Percentiles rank a stretch among this genome's conserved stretches.
phyloP scores from a whole-genome alignment of 2,113 vertebrate species.

The Anoura caudifer region DNA sequence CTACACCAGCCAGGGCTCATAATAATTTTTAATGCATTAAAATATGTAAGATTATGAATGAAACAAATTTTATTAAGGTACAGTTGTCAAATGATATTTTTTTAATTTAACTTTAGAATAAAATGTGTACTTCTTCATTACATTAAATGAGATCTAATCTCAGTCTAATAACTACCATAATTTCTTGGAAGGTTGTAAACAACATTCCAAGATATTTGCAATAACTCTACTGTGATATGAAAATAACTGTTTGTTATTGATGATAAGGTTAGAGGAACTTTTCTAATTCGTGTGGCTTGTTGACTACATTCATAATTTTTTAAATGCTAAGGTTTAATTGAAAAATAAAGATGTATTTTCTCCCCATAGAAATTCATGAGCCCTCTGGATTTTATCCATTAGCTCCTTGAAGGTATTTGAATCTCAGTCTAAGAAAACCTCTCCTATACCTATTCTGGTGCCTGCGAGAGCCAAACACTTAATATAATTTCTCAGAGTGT shows the following conservation, averaged over 20 bases:
- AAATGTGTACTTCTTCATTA: background rate
- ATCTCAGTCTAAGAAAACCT: background rate
- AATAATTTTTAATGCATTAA: slow-evolving; percentile 16
- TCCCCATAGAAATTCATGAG: background rate
- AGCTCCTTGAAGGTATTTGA: background rate
- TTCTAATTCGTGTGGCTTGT: background rate
- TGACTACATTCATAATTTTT: background rate
- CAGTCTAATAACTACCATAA: background rate
- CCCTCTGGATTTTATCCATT: background rate
- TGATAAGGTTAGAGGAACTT: background rate
- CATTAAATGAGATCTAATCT: background rate
- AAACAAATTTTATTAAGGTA: slow-evolving; percentile 13
- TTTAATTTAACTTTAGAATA: slow-evolving; percentile 1
- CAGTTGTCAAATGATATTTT: background rate
- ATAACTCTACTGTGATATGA: background rate
- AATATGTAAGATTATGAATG: background rate
- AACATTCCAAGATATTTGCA: slow-evolving; percentile 9
- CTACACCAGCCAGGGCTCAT: too few relatives aligned
- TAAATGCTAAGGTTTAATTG: slow-evolving; percentile 13
- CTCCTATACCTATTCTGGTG: background rate
- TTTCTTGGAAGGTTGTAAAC: slow-evolving; percentile 1
- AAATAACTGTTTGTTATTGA: background rate
- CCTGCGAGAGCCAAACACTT: background rate
- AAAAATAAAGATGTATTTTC: background rate
- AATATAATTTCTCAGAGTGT: background rate